These are phyloP conservation scores for Rhizoglyphus robini DNA, from an alignment of 1,140 invertebrate species.

Conservation along the genomic window DNA sequence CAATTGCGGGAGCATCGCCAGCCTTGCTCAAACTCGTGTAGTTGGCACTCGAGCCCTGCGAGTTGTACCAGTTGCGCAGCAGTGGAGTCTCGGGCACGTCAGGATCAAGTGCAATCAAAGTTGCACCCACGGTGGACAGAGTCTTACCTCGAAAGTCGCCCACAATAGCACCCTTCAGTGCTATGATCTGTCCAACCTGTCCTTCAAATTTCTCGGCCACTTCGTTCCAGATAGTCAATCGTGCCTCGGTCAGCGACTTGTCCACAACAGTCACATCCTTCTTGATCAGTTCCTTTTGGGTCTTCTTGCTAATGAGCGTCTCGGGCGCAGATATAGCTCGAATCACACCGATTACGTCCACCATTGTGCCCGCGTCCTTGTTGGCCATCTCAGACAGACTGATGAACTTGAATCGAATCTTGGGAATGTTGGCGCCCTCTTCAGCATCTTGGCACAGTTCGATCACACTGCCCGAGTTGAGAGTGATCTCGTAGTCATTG, in stretches of 20 bases:
- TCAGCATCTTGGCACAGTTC: slow-evolving; percentile 43
- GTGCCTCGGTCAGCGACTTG: slow-evolving; percentile 59
- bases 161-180: slow-evolving; percentile 60
- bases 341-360: slow-evolving; percentile 82
- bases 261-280: slow-evolving; percentile 78
- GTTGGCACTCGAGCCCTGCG: slow-evolving; percentile 48
- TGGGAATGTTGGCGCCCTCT: slow-evolving; percentile 52
- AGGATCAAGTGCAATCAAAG: slow-evolving; percentile 58
- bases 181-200: slow-evolving; percentile 57
- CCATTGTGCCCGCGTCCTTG: slow-evolving; percentile 30
- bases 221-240: slow-evolving; percentile 41
- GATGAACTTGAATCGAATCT: slow-evolving; percentile 65
- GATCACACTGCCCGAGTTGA: slow-evolving; percentile 63
- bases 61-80: slow-evolving; percentile 78
- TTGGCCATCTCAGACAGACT: slow-evolving; percentile 58
- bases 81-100: slow-evolving; percentile 71
- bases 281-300: slow-evolving; percentile 71
- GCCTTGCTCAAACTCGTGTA: slow-evolving; percentile 42
- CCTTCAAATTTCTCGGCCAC: slow-evolving; percentile 68
- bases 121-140: slow-evolving; percentile 19
- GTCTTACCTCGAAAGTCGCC: slow-evolving; percentile 55
- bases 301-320: slow-evolving; percentile 52
- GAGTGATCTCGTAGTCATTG: slow-evolving; percentile 92
- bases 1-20: slow-evolving; percentile 11
- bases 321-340: slow-evolving; percentile 55